These are phyloP conservation scores for Hemibagrus guttatus DNA, from an alignment of 2,797 vertebrate genomes.

Conservation along the genomic window DNA sequence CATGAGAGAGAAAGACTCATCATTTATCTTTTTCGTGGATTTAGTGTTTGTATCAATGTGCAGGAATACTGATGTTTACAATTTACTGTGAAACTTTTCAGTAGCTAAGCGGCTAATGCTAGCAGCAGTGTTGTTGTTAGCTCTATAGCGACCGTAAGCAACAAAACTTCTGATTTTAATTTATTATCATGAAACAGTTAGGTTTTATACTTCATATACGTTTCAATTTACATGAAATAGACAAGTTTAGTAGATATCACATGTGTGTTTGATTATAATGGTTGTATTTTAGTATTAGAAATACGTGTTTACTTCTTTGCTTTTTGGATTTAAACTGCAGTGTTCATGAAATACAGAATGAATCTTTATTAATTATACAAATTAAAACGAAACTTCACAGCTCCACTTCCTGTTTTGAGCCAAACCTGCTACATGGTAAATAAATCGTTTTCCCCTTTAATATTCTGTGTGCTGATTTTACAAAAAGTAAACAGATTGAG, in stretches of 20 bases:
- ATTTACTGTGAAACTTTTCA: background rate
- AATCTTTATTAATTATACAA: background rate
- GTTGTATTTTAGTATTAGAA: background rate
- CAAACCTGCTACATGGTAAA: background rate
- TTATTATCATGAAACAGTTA: too few species aligned
- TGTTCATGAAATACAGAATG: background rate
- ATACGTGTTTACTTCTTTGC: background rate
- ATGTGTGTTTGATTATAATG: background rate
- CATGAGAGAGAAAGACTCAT: background rate
- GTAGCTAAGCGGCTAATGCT: slow-evolving; percentile 18
- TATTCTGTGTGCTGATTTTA: background rate
- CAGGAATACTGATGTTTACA: background rate
- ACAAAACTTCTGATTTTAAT: background rate
- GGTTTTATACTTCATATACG: background rate
- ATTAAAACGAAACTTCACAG: background rate
- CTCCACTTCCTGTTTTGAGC: background rate
- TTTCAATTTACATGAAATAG: background rate
- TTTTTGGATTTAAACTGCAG: background rate
- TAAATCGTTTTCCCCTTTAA: background rate
- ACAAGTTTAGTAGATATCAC: background rate
- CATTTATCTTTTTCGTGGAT: background rate
- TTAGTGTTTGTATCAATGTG: background rate
- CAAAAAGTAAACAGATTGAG: background rate
- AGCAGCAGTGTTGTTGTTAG: background rate
- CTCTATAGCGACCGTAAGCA: slow-evolving; percentile 1